Evolutionary conservation across 2,888 invertebrate genomes (phyloP).

Genomic region (Phortica okadai): DNA sequence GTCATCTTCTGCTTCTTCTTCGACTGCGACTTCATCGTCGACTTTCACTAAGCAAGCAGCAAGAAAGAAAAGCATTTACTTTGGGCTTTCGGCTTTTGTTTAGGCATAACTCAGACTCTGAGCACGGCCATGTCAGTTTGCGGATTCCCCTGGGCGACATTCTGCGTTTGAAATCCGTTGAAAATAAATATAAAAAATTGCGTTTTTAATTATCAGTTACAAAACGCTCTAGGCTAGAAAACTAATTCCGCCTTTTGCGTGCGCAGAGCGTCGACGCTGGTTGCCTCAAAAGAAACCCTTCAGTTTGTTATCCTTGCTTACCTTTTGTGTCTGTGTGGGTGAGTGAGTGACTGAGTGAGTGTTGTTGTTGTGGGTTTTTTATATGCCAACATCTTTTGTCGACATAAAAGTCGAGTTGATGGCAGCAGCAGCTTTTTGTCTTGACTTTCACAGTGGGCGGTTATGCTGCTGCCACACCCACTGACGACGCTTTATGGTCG

Average conservation of each 20-base stretch:
- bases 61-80: too few species aligned
- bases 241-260: constrained; percentile 56
- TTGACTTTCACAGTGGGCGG: constrained; percentile 12
- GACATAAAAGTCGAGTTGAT: not conserved
- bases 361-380: not conserved
- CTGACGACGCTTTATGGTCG: constrained; percentile 41
- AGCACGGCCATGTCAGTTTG: constrained; percentile 12
- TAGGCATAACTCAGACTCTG: constrained; percentile 20
- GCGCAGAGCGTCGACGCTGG: not conserved
- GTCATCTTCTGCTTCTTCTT: constrained; percentile 49
- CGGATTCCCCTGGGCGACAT: constrained; percentile 64
- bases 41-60: constrained; percentile 27
- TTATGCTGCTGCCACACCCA: not conserved
- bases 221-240: constrained; percentile 61
- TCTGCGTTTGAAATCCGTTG: constrained; percentile 57
- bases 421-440: constrained; percentile 2
- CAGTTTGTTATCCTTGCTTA: constrained; percentile 4
- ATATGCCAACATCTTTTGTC: not conserved
- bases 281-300: constrained; percentile 2
- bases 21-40: too few species aligned
- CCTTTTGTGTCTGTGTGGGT: not conserved
- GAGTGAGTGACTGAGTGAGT: too few species aligned
- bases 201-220: constrained; percentile 67
- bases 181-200: constrained; percentile 60
- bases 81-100: constrained; percentile 45